Conservation (phyloP, 2,113 vertebrate species). For the Arizona elegans region DNA sequence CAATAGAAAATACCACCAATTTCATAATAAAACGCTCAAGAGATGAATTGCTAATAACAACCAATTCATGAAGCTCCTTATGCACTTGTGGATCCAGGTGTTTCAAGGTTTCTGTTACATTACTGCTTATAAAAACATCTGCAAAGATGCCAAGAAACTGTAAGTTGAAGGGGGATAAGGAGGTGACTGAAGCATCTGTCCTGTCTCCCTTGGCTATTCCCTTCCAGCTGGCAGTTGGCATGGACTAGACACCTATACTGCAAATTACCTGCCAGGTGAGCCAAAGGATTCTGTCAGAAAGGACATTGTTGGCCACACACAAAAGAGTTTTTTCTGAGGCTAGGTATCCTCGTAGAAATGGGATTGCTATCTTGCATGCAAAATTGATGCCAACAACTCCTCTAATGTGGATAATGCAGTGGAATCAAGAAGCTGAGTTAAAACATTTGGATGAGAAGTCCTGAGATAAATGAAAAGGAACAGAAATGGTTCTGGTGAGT, state of each 20-base stretch:
- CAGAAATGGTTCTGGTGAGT: not conserved
- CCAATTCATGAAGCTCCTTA: constrained; percentile 4
- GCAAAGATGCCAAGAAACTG: constrained; percentile 16
- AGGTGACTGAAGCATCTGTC: not conserved
- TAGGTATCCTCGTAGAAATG: not conserved
- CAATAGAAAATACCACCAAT: constrained; percentile 3
- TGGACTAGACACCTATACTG: not conserved
- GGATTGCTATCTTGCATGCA: not conserved
- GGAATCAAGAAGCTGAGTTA: not conserved
- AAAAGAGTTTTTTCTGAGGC: not conserved
- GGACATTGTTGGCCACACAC: not conserved
- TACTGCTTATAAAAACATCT: constrained; percentile 16
- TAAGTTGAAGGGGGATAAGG: not conserved
- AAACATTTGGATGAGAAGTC: not conserved
- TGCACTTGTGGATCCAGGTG: constrained; percentile 27
- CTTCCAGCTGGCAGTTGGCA: constrained; percentile 4
- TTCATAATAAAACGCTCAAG: constrained; percentile 10
- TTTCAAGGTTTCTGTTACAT: not conserved
- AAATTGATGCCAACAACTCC: not conserved
- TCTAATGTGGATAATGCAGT: not conserved
- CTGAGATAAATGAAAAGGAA: not conserved
- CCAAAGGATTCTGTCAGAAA: not conserved
- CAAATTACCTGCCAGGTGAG: not conserved
- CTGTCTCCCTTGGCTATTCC: constrained; percentile 1
- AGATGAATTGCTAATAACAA: constrained; percentile 14